Evolutionary conservation across 53 echinoderm and acorn worm genomes (phyloP).

Genomic region (Apostichopus leukothele): DNA sequence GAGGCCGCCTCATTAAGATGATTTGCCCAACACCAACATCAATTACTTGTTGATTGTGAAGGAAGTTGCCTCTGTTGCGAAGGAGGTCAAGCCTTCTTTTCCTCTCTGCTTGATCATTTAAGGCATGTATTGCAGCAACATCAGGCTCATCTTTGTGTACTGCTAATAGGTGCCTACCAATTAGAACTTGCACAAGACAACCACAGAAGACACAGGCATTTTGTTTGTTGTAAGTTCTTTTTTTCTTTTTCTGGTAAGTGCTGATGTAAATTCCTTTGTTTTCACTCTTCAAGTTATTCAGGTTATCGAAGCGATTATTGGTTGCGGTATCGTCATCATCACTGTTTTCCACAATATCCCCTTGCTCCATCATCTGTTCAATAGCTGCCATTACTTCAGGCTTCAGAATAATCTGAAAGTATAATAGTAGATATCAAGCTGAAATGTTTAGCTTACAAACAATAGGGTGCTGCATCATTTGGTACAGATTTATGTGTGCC

Average conservation of each 20-base stretch:
- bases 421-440: background rate
- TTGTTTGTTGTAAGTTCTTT: background rate
- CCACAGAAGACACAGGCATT: slow-evolving; percentile 13
- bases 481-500: too few species aligned
- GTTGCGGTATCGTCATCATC: background rate
- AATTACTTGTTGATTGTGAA: slow-evolving; percentile 11
- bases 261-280: background rate
- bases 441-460: background rate
- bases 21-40: slow-evolving; percentile 13
- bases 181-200: background rate
- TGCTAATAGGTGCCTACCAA: background rate
- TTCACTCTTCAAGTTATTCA: background rate
- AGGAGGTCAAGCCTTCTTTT: slow-evolving; percentile 26
- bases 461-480: too few species aligned
- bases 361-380: background rate
- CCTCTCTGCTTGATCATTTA: background rate
- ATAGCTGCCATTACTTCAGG: slow-evolving; percentile 16
- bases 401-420: background rate
- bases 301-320: background rate
- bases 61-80: slow-evolving; percentile 25
- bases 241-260: background rate
- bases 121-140: background rate
- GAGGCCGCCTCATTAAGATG: slow-evolving; percentile 9
- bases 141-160: slow-evolving; percentile 11
- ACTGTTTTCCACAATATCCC: background rate